Evolutionary conservation across 2,888 invertebrate genomes (phyloP).

Genomic region (Dorcus parallelipipedus): DNA sequence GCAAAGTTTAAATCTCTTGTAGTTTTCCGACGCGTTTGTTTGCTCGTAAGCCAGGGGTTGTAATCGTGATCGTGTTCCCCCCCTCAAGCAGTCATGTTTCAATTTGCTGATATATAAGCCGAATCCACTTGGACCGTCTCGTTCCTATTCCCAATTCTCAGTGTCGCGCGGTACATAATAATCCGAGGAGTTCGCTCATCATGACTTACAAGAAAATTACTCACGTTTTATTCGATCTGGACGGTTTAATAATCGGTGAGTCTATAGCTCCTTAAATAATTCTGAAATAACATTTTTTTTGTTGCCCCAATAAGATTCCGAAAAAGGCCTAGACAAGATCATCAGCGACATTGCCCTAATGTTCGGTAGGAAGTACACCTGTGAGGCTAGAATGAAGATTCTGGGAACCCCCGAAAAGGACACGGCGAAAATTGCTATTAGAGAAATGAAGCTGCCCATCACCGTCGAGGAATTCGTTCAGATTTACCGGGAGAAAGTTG

Average conservation of each 20-base stretch:
- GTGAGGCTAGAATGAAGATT: conserved; percentile 59
- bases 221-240: conserved; percentile 75
- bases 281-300: conserved; percentile 5
- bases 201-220: conserved; percentile 58
- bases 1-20: not conserved
- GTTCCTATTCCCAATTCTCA: no score
- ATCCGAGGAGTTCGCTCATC: conserved; percentile 4
- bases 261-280: conserved; percentile 7
- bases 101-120: no score
- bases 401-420: conserved; percentile 54
- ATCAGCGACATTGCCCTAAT: conserved; percentile 64
- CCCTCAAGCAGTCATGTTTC: no score
- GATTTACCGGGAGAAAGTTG: conserved; percentile 50
- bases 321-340: conserved; percentile 73
- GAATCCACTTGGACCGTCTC: no score
- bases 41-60: conserved; percentile 5
- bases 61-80: conserved; percentile 7
- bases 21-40: conserved; percentile 3
- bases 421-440: conserved; percentile 53
- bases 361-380: conserved; percentile 75
- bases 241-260: conserved; percentile 61
- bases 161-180: no score
- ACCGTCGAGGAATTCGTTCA: conserved; percentile 58
- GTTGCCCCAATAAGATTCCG: conserved; percentile 64
- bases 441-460: conserved; percentile 59